Evolutionary conservation across 2,797 vertebrate species (phyloP), one percentile per base, ranked within the genome.

Genomic region (Siniperca undulata): DNA sequence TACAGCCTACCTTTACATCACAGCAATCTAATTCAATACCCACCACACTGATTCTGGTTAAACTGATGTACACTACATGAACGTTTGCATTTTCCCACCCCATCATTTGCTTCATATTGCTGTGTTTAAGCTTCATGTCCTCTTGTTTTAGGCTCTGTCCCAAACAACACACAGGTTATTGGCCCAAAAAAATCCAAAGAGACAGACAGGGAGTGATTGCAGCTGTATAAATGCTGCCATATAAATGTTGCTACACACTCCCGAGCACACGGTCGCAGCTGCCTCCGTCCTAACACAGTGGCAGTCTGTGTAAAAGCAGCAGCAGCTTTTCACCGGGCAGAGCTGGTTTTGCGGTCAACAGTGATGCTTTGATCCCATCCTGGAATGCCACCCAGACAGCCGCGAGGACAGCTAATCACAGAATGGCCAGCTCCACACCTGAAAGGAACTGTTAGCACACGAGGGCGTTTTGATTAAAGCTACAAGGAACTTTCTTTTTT

Each of bases 301-400:
- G 80, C 56, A 10, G 74, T 86, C 86, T 92, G 88, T 93, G 87
- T 81, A 65, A n/a, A 61, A 70, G 80, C 78, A 85, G 82, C 78
- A 62, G 84, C 79, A 83, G 86, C 77, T 83, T 86, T 85, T 82
- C 78, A 53, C 83, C 17, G 34, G 76, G 65, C 74, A 87, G 76
- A 86, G 80, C 74, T 82, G 83, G 22, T 89, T 91, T 88, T 87
- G 59, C 53, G 56, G 65, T 82, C 70, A 84, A 86, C 86, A 92
- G 75, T 88, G 83, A 90, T 76, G 79, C 87, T 89, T 91, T 88
- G 83, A 92, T 81, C 74, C 59, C 59, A 30, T 30, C 30, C 30
- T 70, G 80, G 70, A 78, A 87, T 84, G 75, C 80, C 81, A 83
- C 75, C 55, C 78, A 84, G 80, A 86, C 56, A 86, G 81, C 75